phyloP scores from a whole-genome alignment of 2,888 invertebrate species.

The Sphinx pinastri region DNA sequence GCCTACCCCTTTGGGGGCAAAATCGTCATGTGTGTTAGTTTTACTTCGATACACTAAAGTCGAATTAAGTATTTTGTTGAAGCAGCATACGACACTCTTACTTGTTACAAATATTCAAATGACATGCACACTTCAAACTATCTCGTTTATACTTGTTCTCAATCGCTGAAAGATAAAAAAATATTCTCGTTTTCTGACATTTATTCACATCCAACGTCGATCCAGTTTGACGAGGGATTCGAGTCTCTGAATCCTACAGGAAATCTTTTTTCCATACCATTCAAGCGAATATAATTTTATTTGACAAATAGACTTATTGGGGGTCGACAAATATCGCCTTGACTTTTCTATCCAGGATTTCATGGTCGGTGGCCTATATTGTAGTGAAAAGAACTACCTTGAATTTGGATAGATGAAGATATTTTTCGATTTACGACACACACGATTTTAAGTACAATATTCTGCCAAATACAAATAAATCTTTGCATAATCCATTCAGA shows the following conservation, averaged over 20 bases:
- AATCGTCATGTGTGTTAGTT: too few species aligned
- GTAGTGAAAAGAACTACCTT: background rate
- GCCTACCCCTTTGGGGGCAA: too few species aligned
- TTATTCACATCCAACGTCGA: slow-evolving; percentile 16
- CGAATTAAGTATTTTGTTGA: background rate
- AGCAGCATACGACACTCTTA: background rate
- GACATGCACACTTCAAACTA: background rate
- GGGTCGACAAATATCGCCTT: slow-evolving; percentile 11
- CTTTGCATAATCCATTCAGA: too few species aligned
- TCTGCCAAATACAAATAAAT: too few species aligned
- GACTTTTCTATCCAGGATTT: slow-evolving; percentile 3
- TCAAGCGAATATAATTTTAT: slow-evolving; percentile 21
- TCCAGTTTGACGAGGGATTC: slow-evolving; percentile 22
- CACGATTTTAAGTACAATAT: too few species aligned
- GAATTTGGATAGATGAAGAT: background rate
- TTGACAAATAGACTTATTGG: slow-evolving; percentile 21
- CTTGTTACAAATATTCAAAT: background rate
- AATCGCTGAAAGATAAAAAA: slow-evolving; percentile 8
- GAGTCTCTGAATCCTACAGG: slow-evolving; percentile 6
- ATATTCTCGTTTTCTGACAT: slow-evolving; percentile 15
- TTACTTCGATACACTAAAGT: too few species aligned
- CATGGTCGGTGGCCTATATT: background rate
- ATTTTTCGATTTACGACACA: too few species aligned
- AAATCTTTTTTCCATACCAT: slow-evolving; percentile 16
- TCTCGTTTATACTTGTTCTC: background rate